Evolutionary conservation across 2,113 vertebrate species (phyloP).

Genomic region (Ailuropoda melanoleuca): DNA sequence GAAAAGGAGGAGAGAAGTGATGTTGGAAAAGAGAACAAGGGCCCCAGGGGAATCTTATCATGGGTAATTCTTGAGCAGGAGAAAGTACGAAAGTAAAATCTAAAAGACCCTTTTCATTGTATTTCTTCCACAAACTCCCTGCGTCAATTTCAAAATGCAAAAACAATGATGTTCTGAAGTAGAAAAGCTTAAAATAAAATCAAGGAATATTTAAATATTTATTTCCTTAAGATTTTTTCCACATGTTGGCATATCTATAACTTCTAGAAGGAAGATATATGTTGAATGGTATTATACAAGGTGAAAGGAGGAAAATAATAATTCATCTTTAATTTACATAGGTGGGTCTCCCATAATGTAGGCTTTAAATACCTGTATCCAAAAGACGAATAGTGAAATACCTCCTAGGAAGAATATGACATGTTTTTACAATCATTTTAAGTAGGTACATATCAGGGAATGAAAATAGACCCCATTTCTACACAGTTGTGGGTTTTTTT

Average conservation of each 20-base stretch:
- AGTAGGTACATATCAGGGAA: background rate
- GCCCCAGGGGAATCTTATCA: fast-evolving
- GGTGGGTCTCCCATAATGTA: background rate
- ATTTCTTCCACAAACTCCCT: background rate
- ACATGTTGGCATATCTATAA: background rate
- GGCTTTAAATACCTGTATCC: background rate
- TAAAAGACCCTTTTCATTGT: background rate
- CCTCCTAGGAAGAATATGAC: background rate
- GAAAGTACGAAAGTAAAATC: background rate
- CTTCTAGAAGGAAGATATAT: background rate
- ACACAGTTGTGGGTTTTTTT: background rate
- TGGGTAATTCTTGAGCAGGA: background rate
- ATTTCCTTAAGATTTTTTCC: background rate
- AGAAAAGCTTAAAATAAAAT: background rate
- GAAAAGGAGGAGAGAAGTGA: background rate
- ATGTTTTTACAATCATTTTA: background rate
- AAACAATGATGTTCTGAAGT: background rate
- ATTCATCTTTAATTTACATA: background rate
- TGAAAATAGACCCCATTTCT: background rate
- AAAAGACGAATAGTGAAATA: background rate
- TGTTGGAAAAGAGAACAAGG: background rate
- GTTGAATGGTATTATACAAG: background rate
- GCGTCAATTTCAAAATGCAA: background rate
- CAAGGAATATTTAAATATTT: background rate
- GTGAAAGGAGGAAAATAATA: background rate